Conservation (phyloP, 1,140 invertebrate species). For the Ostrea edulis region DNA sequence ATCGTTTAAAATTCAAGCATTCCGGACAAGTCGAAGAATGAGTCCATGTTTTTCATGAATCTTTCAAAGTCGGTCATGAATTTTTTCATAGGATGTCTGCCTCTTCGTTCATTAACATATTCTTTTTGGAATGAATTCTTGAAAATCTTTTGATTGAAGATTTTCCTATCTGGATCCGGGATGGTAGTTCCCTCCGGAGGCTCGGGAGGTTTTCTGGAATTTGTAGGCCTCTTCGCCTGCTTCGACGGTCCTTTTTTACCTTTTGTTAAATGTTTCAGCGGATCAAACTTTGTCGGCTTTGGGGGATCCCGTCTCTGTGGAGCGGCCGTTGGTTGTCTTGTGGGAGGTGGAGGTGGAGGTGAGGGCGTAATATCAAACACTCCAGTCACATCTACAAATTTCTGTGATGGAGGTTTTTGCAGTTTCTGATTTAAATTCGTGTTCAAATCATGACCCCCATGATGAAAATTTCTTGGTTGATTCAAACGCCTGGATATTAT, state of each 20-base stretch:
- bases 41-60: slow-evolving; percentile 14
- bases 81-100: slow-evolving; percentile 3
- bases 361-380: not conserved
- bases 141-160: not conserved
- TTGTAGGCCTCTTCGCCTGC: not conserved
- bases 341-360: not conserved
- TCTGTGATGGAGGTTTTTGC: not conserved
- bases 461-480: not conserved
- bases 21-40: not conserved
- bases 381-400: not conserved
- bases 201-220: not conserved
- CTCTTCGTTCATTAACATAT: not conserved
- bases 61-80: slow-evolving; percentile 3
- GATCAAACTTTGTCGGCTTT: not conserved
- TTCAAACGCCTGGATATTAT: not conserved
- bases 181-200: not conserved
- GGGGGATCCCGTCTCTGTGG: not conserved
- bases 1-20: not conserved
- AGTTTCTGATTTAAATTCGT: not conserved
- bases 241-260: not conserved
- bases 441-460: not conserved
- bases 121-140: slow-evolving; percentile 23
- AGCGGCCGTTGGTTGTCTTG: not conserved
- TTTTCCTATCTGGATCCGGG: not conserved
- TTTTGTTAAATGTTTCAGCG: not conserved